These are phyloP conservation scores for Gymnothorax javanicus DNA, from an alignment of 2,797 vertebrate genomes.

Conservation along the genomic window DNA sequence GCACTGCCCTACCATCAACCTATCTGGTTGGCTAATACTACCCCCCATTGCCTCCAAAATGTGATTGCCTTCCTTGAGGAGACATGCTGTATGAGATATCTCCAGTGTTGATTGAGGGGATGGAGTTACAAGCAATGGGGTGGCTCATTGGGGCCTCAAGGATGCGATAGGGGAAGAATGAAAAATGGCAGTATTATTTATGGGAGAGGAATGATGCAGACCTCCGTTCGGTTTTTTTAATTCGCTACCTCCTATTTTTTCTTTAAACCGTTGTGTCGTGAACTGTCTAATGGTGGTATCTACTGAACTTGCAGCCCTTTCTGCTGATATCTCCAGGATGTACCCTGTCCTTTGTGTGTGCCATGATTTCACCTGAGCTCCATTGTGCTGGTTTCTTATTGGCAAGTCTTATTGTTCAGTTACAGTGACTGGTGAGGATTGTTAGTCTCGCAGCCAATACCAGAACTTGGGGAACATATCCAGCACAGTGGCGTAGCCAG, in stretches of 20 bases:
- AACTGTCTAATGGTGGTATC: background rate
- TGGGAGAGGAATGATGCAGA: background rate
- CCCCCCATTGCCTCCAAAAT: constrained; percentile 36
- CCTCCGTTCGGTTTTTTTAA: background rate
- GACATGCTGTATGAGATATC: constrained; percentile 28
- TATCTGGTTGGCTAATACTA: constrained; percentile 30
- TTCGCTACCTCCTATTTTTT: background rate
- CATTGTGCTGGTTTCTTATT: background rate
- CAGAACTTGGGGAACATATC: background rate
- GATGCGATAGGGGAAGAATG: constrained; percentile 32
- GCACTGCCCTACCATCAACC: constrained; percentile 31
- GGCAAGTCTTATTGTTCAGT: background rate
- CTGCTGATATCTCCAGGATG: background rate
- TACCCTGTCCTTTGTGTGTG: background rate
- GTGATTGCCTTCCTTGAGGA: constrained; percentile 26
- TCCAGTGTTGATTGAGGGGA: constrained; percentile 3
- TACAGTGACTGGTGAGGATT: background rate
- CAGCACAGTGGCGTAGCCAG: too few relatives aligned
- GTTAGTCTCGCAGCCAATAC: too few relatives aligned
- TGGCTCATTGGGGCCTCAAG: background rate
- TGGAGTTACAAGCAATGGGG: background rate
- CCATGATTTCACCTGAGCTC: background rate
- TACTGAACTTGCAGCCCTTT: background rate
- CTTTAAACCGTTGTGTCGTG: background rate
- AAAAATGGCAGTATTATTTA: background rate